Percentiles rank a stretch among this genome's conserved stretches.
Conservation (phyloP, 2,113 vertebrate genomes). For the Machaerirhynchus nigripectus region DNA sequence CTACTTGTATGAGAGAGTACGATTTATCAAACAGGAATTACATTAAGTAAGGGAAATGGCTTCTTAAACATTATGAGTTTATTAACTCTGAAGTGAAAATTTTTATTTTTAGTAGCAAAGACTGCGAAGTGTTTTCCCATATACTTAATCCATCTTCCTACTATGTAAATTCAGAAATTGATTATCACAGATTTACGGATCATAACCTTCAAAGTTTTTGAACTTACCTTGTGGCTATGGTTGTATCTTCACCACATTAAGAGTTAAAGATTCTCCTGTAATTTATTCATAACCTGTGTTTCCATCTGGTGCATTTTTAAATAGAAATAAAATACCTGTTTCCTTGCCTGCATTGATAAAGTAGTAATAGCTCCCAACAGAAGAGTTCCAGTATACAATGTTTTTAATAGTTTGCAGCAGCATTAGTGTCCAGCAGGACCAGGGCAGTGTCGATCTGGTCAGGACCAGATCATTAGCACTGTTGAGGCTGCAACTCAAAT, state of each 20-base stretch:
- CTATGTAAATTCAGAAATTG: background rate
- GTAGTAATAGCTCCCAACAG: background rate
- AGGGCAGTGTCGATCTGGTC: background rate
- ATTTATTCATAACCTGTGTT: background rate
- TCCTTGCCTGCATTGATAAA: background rate
- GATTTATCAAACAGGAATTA: background rate
- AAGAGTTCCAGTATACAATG: background rate
- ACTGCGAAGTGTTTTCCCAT: background rate
- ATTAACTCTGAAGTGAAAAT: background rate
- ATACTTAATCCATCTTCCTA: background rate
- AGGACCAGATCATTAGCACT: no score
- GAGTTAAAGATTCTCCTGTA: background rate
- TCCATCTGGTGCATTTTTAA: background rate
- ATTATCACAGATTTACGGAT: background rate
- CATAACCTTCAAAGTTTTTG: background rate
- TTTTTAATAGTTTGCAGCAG: background rate
- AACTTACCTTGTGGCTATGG: background rate
- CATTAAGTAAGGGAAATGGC: background rate
- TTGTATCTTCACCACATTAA: background rate
- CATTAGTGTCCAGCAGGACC: background rate
- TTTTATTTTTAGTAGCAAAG: background rate
- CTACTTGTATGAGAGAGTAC: background rate
- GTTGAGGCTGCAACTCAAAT: background rate
- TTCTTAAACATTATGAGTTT: background rate
- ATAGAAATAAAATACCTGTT: background rate